These are phyloP conservation scores for Drosophila melanogaster DNA, from an alignment of 1,140 invertebrate genomes.

Conservation along the genomic window Release_6_plus_ISO1_MT NT_033777.3:9350501-9351000, in stretches of 20 bases:
- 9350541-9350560: background rate
- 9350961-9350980: constrained; percentile 20
- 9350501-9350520: constrained; percentile 7
- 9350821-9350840: constrained; percentile 18
- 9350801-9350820: constrained; percentile 35
- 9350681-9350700: background rate
- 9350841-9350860: background rate
- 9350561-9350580: no score
- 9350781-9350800: constrained; percentile 18
- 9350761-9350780: constrained; percentile 22
- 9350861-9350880: constrained; percentile 36
- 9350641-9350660: background rate
- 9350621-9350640: background rate
- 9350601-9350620: background rate
- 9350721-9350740: constrained; percentile 55
- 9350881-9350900: constrained; percentile 64
- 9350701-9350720: constrained; percentile 24
- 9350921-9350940: constrained; percentile 70
- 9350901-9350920: constrained; percentile 63
- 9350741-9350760: constrained; percentile 34
- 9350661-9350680: background rate
- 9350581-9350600: background rate
- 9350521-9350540: background rate
- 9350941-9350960: constrained; percentile 2
- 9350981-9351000: constrained; percentile 30